These are phyloP conservation scores for Pelusios castaneus DNA, from an alignment of 2,113 vertebrate species.

Conservation along the genomic window DNA sequence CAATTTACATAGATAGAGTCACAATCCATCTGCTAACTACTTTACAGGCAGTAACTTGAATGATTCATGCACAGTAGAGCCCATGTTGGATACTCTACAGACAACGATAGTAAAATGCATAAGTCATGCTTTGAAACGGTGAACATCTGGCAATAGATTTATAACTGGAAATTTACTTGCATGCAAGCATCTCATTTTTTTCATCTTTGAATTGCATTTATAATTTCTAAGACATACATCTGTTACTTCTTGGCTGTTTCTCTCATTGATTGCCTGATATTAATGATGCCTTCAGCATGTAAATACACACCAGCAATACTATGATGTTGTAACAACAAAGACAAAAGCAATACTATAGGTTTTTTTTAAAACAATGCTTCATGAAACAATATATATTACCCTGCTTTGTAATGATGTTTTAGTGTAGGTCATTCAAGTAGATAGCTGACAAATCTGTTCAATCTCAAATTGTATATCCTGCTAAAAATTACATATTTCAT, in stretches of 20 bases:
- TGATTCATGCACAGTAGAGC: background rate
- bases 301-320: background rate
- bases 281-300: background rate
- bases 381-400: background rate
- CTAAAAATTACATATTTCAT: background rate
- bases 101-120: background rate
- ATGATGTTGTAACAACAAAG: background rate
- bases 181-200: too few relatives aligned
- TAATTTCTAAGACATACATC: background rate
- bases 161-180: background rate
- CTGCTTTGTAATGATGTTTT: background rate
- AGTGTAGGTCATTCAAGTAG: background rate
- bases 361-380: background rate
- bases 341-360: background rate
- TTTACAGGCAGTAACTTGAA: background rate
- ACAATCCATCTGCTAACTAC: background rate
- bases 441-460: background rate
- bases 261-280: background rate
- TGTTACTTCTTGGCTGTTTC: background rate
- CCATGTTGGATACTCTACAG: background rate
- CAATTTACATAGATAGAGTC: background rate
- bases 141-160: fast-evolving
- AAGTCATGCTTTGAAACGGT: background rate
- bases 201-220: background rate
- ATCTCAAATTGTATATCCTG: fast-evolving